Evolutionary conservation across 2,113 vertebrate species (phyloP), one percentile per base, ranked within the genome.

Genomic region (Pica pica): DNA sequence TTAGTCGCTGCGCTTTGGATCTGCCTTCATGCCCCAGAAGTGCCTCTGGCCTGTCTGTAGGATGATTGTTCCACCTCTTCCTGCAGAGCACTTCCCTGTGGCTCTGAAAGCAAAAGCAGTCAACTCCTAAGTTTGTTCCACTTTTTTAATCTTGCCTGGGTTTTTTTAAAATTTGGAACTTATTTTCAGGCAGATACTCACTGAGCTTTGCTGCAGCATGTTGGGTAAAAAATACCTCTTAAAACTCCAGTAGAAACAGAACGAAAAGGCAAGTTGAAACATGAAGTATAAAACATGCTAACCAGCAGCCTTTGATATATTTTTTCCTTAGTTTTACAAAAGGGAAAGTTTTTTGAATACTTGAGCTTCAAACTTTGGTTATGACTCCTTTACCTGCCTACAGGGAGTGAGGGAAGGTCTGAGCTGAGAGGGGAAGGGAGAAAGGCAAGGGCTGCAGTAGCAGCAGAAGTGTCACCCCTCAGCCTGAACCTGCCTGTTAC

Each of bases 241-340:
- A 83, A 93, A 95, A 84, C 75, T 80, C 20, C 27, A n/a, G 79
- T 17, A 80, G 90, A 91, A 95, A 90, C 63, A 70, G 85, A 95
- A 81, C 68, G 76, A 89, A 95, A 87, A 3, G 13, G 59, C 95
- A 91, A 60, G 95, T 92, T 77, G 93, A 44, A 83, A 95, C 95
- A 91, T 78, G 94, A 82, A 85, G 67, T 65, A 19, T 26, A 60
- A 91, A 82, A 55, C 92, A 78, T 70, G 76, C 13, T 57, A 90
- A 83, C 50, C 68, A 90, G 68, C 63, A 83, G n/a, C 67, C 92
- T 97, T 96, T 97, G 92, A 93, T 95, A 95, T 52, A 47, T 80
- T 87, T 77, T 76, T 67, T 44, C 31, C 59, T 92, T 23, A 13
- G 79, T 65, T 96, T 93, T 86, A 70, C 47, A 74, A 59, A 90